phyloP scores from a whole-genome alignment of 2,888 invertebrate genomes.

The Julus scanicus region DNA sequence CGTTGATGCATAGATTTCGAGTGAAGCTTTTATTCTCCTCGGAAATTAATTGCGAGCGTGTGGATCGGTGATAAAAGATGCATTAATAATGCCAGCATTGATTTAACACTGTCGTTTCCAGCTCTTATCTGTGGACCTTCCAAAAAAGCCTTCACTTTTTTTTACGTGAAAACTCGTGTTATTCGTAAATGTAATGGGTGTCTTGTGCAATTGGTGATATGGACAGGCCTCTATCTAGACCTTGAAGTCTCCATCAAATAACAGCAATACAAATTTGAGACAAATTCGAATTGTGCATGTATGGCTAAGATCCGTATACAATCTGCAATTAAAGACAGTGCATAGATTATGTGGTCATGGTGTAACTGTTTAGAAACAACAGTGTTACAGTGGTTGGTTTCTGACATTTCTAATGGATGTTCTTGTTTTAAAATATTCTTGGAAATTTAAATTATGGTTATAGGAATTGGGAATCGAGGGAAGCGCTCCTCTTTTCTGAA shows the following conservation, averaged over 20 bases:
- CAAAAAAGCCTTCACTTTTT: neutral
- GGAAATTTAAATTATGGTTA: no score
- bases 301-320: neutral
- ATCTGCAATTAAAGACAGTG: neutral
- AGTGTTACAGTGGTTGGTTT: no score
- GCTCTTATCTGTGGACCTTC: constrained; percentile 16
- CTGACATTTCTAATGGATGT: no score
- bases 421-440: no score
- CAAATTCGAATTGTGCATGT: neutral
- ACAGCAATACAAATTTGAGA: neutral
- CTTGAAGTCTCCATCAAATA: neutral
- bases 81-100: constrained; percentile 27
- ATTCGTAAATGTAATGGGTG: neutral
- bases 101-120: neutral
- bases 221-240: neutral
- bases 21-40: constrained; percentile 5
- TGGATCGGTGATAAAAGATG: constrained; percentile 23
- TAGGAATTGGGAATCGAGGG: no score
- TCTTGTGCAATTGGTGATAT: neutral
- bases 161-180: neutral
- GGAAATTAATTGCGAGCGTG: constrained; percentile 26
- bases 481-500: no score
- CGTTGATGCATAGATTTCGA: neutral
- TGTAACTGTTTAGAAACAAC: no score
- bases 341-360: no score